Base-by-base conservation (phyloP, 2,888 invertebrate genomes). In the Stegana nigrithorax region DNA sequence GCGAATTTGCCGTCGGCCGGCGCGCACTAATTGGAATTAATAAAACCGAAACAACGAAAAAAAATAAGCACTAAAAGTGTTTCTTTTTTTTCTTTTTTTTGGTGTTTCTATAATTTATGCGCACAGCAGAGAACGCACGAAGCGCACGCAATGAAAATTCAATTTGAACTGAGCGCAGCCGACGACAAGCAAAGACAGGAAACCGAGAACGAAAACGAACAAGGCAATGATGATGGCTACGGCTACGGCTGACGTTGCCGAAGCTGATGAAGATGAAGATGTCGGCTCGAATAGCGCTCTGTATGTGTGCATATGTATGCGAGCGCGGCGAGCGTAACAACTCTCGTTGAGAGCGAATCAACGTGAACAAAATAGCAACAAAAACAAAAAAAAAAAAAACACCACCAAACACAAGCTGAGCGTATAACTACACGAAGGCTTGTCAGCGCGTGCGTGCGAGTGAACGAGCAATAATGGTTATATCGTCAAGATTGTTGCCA, bases 101-200 rank as follows among this genome's bases (percentile, higher is more conserved):
- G 4, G 4, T 45, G 4, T 10, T 6, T 47, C 4, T 47, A 19
- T 23, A 14, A 12, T 29, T 53, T 19, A 36, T 64, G 60, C 59
- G 47, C n/a, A 58, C 70, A 74, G 72, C 82, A 77, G 66, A 64
- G 61, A 65, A 58, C 70, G 63, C 60, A 80, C 82, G 77, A 76
- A 72, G 67, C 78, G 80, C 74, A 77, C 77, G 78, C 78, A 77
- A 78, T 80, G 81, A 81, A 81, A 80, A 82, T 82, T 84, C 80
- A 81, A 78, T 78, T 81, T 79, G 70, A 79, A 83, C 82, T 84
- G 83, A 84, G 83, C 78, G 73, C 73, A 69, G 68, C 71, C 71
- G 73, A 73, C 67, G 67, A 67, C 68, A 69, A 71, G 65, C 67
- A 72, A 71, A 72, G 73, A 78, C 72, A 82, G 77, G 81, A 76